Conservation (phyloP, 2,797 vertebrate species). For the Zenarchopterus dispar region DNA sequence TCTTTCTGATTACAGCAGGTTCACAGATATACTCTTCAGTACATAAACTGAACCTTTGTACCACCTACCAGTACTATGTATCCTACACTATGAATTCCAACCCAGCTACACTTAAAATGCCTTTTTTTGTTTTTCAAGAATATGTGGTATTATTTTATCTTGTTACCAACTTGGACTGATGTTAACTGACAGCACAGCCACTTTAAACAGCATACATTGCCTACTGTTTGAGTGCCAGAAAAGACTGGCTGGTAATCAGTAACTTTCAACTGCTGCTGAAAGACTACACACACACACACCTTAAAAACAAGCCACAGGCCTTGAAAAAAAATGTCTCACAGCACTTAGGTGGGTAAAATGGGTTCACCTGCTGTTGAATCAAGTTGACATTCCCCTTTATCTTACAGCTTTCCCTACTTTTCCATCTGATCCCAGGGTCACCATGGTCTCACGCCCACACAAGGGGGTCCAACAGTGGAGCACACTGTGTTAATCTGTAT, state of each 20-base stretch:
- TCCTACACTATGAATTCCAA: too few species aligned
- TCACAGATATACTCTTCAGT: too few species aligned
- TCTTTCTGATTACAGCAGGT: too few species aligned
- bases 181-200: neutral
- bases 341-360: slow-evolving; percentile 32
- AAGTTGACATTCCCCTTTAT: slow-evolving; percentile 41
- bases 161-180: too few species aligned
- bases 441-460: slow-evolving; percentile 29
- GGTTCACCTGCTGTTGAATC: slow-evolving; percentile 38
- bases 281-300: neutral
- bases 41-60: too few species aligned
- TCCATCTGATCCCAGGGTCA: slow-evolving; percentile 35
- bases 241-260: slow-evolving; percentile 16
- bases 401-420: slow-evolving; percentile 20
- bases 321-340: slow-evolving; percentile 39
- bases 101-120: too few species aligned
- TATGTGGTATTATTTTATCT: too few species aligned
- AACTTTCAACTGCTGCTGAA: slow-evolving; percentile 1
- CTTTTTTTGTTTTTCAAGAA: too few species aligned
- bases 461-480: slow-evolving; percentile 11
- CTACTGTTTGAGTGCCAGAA: slow-evolving; percentile 13
- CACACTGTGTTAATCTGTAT: neutral
- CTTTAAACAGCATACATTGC: slow-evolving; percentile 11
- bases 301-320: neutral
- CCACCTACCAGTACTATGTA: too few species aligned